Evolutionary conservation across 2,888 invertebrate genomes (phyloP), one percentile per base, ranked within the genome.

Genomic region (Dione vanillae): DNA sequence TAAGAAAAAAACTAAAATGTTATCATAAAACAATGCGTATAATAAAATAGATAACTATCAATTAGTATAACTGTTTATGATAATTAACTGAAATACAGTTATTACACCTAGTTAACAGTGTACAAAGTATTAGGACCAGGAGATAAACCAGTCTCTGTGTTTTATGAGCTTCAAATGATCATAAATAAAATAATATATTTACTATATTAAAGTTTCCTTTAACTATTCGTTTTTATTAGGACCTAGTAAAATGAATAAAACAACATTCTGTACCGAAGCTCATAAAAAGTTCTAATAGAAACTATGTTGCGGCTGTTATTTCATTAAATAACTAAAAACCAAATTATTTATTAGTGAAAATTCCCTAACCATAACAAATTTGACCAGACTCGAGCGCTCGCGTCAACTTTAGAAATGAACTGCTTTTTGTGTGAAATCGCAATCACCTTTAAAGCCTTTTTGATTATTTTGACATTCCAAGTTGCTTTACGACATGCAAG

Each of bases 401-500:
- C 37, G 37, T 11, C 12, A 37, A 56, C 37, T 56, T 16, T 64
- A 51, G 49, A 64, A 64, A 49, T 64, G 35, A 64, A 51, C 49
- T 51, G 47, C n/a, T 64, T 64, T 51, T 64, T 64, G 40, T 64
- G 37, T 20, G 14, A 64, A 40, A 64, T 41, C 43, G 45, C 51
- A 52, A 43, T 37, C 35, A 20, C 52, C 27, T 61, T 16, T 14
- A 47, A 35, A 51, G 59, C 40, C 51, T 37, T 41, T 41, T 59
- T 67, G 43, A 40, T 47, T 67, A 59, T 67, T 61, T 51, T 43
- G 40, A 61, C 67, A 67, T 67, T 61, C 61, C 58, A 52, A 51
- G 20, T 40, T 9, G 49, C 40, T 51, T 67, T 61, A 51, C 67
- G 61, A 67, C 41, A 67, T 35, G 51, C 61, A 51, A n/a, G 67